Evolutionary conservation across 2,113 vertebrate genomes (phyloP), one percentile per base, ranked within the genome.

Genomic region (Myocastor coypus): DNA sequence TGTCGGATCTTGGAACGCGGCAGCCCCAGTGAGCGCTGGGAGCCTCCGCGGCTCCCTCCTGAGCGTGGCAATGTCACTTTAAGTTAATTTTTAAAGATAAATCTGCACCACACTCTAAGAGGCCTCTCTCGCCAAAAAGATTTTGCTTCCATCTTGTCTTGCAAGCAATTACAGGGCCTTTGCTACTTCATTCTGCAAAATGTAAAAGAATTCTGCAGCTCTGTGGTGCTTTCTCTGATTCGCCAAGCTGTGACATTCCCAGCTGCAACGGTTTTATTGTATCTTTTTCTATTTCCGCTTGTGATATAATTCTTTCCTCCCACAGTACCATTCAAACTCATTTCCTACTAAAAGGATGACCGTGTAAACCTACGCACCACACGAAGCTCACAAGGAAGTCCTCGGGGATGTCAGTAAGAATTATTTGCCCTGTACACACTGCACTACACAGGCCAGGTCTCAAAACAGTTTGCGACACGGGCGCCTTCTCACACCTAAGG

Each of bases 271-370:
- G 57, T 81, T 83, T 92, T 90, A 89, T 94, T 77, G 7, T 83
- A 37, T 92, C 77, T 92, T 94, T 94, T 96, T 88, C 75, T 85
- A 89, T 92, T 95, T 97, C 94, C 0, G 2, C 68, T 87, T 92
- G 73, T 34, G 83, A 88, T 75, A 83, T 89, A 94, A 97, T 64
- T 90, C 95, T 86, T 78, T 84, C 69, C 69, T 96, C 85, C 83
- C 77, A 61, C 86, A 96, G 88, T 89, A 83, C 96, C 97, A 96
- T 77, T 88, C 88, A 96, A 97, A 84, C 78, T 97, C 88, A 95
- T 96, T 97, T 97, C 94, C 95, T 85, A 46, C 77, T 91, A 88
- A 98, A 89, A 97, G 91, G 83, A 96, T 77, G 61, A 46, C 46
- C 83, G 64, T 63, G 77, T 94, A 96, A 96, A 97, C 97, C 96